Conservation (phyloP, 2,888 invertebrate species). For the Actias luna region DNA sequence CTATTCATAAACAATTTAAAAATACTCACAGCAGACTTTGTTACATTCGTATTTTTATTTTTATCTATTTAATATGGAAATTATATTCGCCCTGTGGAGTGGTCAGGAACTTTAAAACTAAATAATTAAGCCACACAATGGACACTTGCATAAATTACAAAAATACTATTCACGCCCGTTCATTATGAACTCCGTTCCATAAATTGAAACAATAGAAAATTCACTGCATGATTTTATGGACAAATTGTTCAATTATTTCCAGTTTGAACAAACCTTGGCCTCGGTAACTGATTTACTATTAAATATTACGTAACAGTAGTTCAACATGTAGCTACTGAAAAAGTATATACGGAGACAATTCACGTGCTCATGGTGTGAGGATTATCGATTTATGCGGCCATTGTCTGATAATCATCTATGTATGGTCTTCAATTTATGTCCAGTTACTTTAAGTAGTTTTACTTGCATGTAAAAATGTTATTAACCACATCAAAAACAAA, state of each 20-base stretch:
- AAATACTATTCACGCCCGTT: constrained; percentile 17
- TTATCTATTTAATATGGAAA: constrained; percentile 1
- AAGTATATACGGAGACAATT: not conserved
- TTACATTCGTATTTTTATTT: not conserved
- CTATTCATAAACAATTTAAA: not conserved
- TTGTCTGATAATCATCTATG: no score
- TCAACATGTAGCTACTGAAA: not conserved
- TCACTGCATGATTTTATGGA: constrained; percentile 32
- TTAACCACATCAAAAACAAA: no score
- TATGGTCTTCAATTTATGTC: no score
- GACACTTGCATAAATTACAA: constrained; percentile 1
- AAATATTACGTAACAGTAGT: not conserved
- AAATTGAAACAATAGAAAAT: constrained; percentile 35
- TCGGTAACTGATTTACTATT: not conserved
- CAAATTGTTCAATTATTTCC: constrained; percentile 37
- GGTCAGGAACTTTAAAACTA: not conserved
- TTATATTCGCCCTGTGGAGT: not conserved
- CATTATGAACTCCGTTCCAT: constrained; percentile 27
- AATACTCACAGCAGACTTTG: not conserved
- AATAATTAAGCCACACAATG: constrained; percentile 8
- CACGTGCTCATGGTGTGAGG: no score
- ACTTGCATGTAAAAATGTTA: no score
- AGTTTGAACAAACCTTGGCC: constrained; percentile 28
- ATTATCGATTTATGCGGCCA: no score
- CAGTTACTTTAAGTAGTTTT: no score